Conservation (phyloP, 2,797 vertebrate genomes). For the Okamejei kenojei region DNA sequence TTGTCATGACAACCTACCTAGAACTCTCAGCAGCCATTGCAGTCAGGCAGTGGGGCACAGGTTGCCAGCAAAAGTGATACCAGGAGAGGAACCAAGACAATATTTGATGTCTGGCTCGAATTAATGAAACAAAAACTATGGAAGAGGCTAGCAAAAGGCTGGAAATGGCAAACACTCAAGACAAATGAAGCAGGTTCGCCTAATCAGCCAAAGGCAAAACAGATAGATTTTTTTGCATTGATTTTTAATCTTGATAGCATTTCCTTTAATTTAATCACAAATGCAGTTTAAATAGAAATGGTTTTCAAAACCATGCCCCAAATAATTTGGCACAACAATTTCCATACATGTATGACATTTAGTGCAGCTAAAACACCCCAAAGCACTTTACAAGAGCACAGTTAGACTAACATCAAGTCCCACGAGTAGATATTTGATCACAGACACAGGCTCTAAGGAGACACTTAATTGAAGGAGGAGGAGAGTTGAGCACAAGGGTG, state of each 20-base stretch:
- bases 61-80: neutral
- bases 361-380: neutral
- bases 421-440: neutral
- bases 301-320: too few species aligned
- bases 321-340: neutral
- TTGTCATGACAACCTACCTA: neutral
- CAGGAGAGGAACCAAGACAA: neutral
- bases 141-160: neutral
- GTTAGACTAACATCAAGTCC: neutral
- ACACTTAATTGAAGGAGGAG: neutral
- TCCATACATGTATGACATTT: neutral
- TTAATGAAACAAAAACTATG: neutral
- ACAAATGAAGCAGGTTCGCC: neutral
- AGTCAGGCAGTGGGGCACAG: neutral
- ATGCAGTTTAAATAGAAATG: neutral
- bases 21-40: too few species aligned
- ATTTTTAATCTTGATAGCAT: neutral
- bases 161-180: neutral
- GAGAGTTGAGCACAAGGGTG: neutral
- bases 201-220: neutral
- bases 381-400: neutral
- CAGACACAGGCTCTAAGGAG: neutral
- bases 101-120: neutral
- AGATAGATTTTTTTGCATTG: neutral
- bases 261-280: neutral